Percentiles rank a stretch among this genome's conserved stretches.
Evolutionary conservation across 2,797 vertebrate genomes (phyloP).

Genomic region (Gymnoscopelus braueri): DNA sequence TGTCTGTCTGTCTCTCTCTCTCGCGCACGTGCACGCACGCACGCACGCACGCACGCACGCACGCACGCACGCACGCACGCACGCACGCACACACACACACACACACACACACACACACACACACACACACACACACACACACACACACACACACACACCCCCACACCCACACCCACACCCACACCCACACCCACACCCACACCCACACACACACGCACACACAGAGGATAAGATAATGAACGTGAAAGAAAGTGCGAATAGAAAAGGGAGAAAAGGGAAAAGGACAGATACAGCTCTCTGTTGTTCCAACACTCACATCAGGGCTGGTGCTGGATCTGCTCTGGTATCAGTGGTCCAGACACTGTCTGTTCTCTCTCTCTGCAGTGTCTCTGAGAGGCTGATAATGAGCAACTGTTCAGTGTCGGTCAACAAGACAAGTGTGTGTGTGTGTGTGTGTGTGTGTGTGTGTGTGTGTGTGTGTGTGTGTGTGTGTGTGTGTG

Average conservation of each 20-base stretch:
- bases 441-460: constrained; percentile 1
- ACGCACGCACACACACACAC: background rate
- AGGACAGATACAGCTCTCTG: constrained; percentile 20
- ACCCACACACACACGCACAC: constrained; percentile 3
- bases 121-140: constrained; percentile 1
- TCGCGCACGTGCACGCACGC: no score
- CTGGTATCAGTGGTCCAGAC: constrained; percentile 28
- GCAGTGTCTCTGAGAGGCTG: constrained; percentile 39
- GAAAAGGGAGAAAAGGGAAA: background rate
- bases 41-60: background rate
- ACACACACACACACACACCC: background rate
- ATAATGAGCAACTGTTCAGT: constrained; percentile 51
- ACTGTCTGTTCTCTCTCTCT: constrained; percentile 35
- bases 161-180: background rate
- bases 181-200: background rate
- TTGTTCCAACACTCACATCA: background rate
- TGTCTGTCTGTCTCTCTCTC: no score
- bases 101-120: constrained; percentile 5
- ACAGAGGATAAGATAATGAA: constrained; percentile 6
- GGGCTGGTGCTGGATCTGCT: constrained; percentile 3
- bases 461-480: constrained; percentile 1
- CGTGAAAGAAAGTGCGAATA: constrained; percentile 39
- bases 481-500: background rate
- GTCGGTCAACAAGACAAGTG: constrained; percentile 34
- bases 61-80: background rate